Percentiles rank a stretch among this genome's conserved stretches.
phyloP scores from a whole-genome alignment of 2,797 vertebrate species.

The Limosa lapponica region DNA sequence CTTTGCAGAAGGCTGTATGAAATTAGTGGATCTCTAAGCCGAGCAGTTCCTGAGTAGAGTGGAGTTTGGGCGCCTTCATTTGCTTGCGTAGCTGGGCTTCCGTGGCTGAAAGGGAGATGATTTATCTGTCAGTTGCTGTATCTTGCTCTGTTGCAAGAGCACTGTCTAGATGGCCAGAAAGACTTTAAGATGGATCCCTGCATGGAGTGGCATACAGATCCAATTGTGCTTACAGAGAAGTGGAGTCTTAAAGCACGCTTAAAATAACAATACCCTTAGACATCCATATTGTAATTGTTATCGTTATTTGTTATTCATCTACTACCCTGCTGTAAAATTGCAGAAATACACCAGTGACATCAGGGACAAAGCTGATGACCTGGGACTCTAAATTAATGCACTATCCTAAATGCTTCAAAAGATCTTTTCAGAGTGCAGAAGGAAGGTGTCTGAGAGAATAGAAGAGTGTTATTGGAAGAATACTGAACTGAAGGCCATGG shows the following conservation, averaged over 20 bases:
- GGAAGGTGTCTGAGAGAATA: not conserved
- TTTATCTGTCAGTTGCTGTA: conserved; percentile 25
- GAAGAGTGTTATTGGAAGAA: not conserved
- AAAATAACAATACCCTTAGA: not conserved
- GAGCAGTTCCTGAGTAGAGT: not conserved
- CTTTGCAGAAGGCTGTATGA: not conserved
- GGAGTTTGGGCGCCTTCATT: conserved; percentile 19
- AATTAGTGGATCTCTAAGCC: not conserved
- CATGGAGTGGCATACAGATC: not conserved
- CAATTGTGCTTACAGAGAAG: not conserved
- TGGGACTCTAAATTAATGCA: not conserved
- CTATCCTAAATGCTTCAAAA: not conserved
- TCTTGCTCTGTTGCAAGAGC: not conserved
- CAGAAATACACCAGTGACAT: not conserved
- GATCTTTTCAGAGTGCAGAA: not conserved
- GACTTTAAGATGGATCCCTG: not conserved
- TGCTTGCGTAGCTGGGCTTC: not conserved
- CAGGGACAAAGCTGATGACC: not conserved
- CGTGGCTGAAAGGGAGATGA: not conserved
- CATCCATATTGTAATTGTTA: fast-evolving
- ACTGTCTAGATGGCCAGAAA: not conserved
- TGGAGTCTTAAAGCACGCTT: not conserved
- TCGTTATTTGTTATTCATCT: fast-evolving
- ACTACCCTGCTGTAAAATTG: not conserved
- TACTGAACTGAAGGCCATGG: not conserved